Conservation (phyloP, 2,888 invertebrate species). For the Apomyelois bistriatella region DNA sequence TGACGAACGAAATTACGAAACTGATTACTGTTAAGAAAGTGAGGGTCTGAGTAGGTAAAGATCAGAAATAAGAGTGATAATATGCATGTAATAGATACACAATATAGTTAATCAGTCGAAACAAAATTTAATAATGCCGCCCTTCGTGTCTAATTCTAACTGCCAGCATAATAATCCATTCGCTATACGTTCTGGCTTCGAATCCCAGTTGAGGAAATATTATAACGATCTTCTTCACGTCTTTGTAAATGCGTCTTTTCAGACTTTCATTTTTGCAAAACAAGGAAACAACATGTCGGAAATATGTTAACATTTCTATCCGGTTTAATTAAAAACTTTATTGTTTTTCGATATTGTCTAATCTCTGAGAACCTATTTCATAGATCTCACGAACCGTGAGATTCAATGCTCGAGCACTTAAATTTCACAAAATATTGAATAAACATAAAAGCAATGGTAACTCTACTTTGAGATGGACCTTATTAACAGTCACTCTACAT, state of each 20-base stretch:
- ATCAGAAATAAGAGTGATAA: too few species aligned
- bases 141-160: too few species aligned
- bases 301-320: slow-evolving; percentile 33
- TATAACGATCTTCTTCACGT: too few species aligned
- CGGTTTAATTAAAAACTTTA: slow-evolving; percentile 37
- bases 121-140: too few species aligned
- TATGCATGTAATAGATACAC: too few species aligned
- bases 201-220: too few species aligned
- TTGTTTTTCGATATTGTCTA: slow-evolving; percentile 59
- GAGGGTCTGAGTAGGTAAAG: too few species aligned
- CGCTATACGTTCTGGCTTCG: too few species aligned
- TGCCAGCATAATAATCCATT: too few species aligned
- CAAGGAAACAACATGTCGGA: slow-evolving; percentile 25
- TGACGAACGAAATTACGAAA: too few species aligned
- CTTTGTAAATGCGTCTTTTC: background rate
- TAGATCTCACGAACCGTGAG: slow-evolving; percentile 31
- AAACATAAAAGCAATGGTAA: slow-evolving; percentile 55
- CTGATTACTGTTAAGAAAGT: too few species aligned
- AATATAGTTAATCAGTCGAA: too few species aligned
- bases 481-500: slow-evolving; percentile 51
- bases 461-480: slow-evolving; percentile 33
- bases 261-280: slow-evolving; percentile 19
- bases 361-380: slow-evolving; percentile 47
- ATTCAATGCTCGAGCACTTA: slow-evolving; percentile 35
- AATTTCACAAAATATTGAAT: slow-evolving; percentile 65